Evolutionary conservation across 1,140 invertebrate genomes (phyloP), one percentile per base, ranked within the genome.

Genomic region (Belonocnema kinseyi): DNA sequence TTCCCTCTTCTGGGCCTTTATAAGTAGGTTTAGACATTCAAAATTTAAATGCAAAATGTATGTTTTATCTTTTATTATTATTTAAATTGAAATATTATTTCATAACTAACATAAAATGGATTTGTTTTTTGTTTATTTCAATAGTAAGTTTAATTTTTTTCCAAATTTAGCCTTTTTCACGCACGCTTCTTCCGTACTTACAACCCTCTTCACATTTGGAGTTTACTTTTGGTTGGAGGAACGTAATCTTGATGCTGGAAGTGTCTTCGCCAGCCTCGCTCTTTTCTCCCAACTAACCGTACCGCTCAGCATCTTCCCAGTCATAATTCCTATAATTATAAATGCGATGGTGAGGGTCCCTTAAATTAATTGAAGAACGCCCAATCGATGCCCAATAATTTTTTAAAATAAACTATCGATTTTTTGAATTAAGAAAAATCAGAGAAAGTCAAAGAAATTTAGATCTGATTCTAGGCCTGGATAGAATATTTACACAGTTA

Each of bases 281-380:
- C 92, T 97, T 10, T 96, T 96, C 87, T 96, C 96, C 84, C 96
- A 97, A 85, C 90, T 97, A 3, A 95, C 95, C 0, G 94, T 96
- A 0, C 95, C 96, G 14, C 89, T 97, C 19, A 94, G 96, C 79
- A 96, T 97, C 71, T 94, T 96, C 80, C 96, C 96, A 1, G 93
- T 96, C 72, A 95, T 95, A 6, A 93, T 97, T 33, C 94, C 96
- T 3, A 96, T 96, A 84, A 93, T 96, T 16, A 95, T 96, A 77
- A 94, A 94, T 82, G 95, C 95, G 10, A 90, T 93, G 88, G 95
- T 96, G 88, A 94, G 93, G 74, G 61, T 71, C 6, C 5, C 21
- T n/a, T 16, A 3, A 26, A 26, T 70, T 46, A 71, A 7, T 56
- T 56, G 8, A 5, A 33, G 26, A 33, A 33, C 4, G 26, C 3